Evolutionary conservation across 2,888 invertebrate genomes (phyloP).

Genomic region (Coenonympha arcania): DNA sequence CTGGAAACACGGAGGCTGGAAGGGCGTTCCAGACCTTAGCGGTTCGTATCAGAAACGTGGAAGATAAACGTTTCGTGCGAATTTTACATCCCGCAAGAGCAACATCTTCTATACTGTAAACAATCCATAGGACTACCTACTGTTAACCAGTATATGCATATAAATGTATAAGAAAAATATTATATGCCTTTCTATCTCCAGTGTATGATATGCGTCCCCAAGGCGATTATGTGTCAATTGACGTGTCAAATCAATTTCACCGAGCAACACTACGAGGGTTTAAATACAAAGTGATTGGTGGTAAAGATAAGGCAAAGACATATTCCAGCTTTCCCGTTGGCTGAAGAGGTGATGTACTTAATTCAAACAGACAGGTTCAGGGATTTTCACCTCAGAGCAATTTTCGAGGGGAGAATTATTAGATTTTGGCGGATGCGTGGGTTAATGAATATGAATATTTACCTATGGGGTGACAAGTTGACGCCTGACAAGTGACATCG

Average conservation of each 20-base stretch:
- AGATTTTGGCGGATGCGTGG: constrained; percentile 54
- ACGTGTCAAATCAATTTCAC: constrained; percentile 38
- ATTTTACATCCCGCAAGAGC: too few relatives aligned
- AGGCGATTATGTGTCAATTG: too few relatives aligned
- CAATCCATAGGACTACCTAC: too few relatives aligned
- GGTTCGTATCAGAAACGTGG: too few relatives aligned
- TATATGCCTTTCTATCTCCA: too few relatives aligned
- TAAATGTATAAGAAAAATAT: too few relatives aligned
- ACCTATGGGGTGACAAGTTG: constrained; percentile 31
- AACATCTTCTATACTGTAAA: too few relatives aligned
- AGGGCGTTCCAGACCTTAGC: too few relatives aligned
- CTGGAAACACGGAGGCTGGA: too few relatives aligned
- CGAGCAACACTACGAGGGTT: constrained; percentile 53
- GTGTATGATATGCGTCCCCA: too few relatives aligned
- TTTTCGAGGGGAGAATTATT: constrained; percentile 63
- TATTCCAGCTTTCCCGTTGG: constrained; percentile 51
- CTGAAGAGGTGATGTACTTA: constrained; percentile 59
- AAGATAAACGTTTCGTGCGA: too few relatives aligned
- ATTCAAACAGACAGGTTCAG: constrained; percentile 67
- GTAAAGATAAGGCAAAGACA: constrained; percentile 22
- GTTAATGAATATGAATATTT: constrained; percentile 54
- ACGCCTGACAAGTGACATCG: constrained; percentile 25
- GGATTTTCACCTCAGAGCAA: constrained; percentile 63
- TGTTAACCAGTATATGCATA: too few relatives aligned
- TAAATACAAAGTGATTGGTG: constrained; percentile 52